Conservation (phyloP, 2,113 vertebrate species). For the Dicentrarchus labrax region DNA sequence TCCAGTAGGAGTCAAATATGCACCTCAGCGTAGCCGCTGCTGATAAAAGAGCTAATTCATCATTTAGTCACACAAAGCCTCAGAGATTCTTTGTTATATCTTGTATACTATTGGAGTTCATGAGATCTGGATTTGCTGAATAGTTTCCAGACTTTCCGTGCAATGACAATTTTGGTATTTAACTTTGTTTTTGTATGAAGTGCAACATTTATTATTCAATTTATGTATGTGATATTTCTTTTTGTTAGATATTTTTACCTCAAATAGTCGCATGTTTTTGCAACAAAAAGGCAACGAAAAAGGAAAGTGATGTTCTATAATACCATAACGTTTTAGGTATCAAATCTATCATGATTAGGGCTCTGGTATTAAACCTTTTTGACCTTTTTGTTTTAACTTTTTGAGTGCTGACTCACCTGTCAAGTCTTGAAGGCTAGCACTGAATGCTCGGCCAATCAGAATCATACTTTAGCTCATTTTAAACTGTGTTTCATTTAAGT, state of each 20-base stretch:
- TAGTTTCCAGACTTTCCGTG: slow-evolving; percentile 14
- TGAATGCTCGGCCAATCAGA: neutral
- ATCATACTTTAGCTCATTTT: slow-evolving; percentile 8
- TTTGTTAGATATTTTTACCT: neutral
- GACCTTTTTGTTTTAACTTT: neutral
- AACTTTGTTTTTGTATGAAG: slow-evolving; percentile 22
- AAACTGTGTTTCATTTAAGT: neutral
- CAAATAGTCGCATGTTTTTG: neutral
- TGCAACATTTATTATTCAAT: neutral
- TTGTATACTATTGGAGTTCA: slow-evolving; percentile 44
- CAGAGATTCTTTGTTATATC: slow-evolving; percentile 49
- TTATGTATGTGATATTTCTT: neutral
- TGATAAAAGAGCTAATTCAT: slow-evolving; percentile 79
- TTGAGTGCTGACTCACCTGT: neutral
- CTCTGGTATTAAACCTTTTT: neutral
- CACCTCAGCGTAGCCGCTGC: slow-evolving; percentile 61
- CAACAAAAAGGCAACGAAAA: neutral
- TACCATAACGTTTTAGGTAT: neutral
- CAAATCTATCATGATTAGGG: neutral
- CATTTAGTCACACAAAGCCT: slow-evolving; percentile 69
- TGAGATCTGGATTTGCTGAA: slow-evolving; percentile 42
- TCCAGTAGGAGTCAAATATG: slow-evolving; percentile 71
- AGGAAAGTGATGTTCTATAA: neutral
- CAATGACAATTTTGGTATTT: neutral
- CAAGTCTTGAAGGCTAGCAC: neutral